Evolutionary conservation across 64 coral and sea anemone species (phyloP), one percentile per base, ranked within the genome.

Genomic region (Porites australiensis): DNA sequence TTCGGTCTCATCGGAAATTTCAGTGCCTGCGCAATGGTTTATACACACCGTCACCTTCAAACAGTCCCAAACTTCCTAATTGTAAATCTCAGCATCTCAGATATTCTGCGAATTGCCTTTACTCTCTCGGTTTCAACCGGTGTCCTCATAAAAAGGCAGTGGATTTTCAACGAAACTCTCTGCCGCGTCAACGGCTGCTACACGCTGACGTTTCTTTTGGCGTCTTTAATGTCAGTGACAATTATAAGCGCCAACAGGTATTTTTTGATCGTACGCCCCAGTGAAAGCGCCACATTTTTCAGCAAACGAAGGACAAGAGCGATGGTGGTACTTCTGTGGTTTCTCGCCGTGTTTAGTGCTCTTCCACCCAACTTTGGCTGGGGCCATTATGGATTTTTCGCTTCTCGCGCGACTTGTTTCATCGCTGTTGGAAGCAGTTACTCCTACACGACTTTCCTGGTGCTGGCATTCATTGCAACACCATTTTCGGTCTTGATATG

Each of bases 181-280:
- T 97, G 95, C 75, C 84, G 68, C 88, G 66, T 94, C 20, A 97
- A 94, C n/a, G 95, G 95, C 2, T 97, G 90, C 58, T 97, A 97
- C 58, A 97, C 95, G 2, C 49, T 97, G 6, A 63, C 94, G 3
- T 82, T 97, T 15, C 58, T 97, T 0, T 86, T 93, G 3, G 86
- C 79, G 0, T 97, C 95, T 37, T 22, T 97, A 2, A 76, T 97
- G 67, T 90, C 91, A 14, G 92, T 97, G 14, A 94, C 95, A 43
- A n/a, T 88, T 4, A 97, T 97, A 37, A 97, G 91, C 20, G 67
- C 90, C 10, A 97, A 97, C 79, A 87, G 92, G 58, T 97, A 94
- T 44, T 86, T 89, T 19, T 58, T 93, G 20, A 80, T 96, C 53
- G 90, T 96, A 2, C 76, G 60, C 0, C 59, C 79, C 48, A 89